phyloP scores from a whole-genome alignment of 2,113 vertebrate species.

The Boulengeromyrus knoepffleri region DNA sequence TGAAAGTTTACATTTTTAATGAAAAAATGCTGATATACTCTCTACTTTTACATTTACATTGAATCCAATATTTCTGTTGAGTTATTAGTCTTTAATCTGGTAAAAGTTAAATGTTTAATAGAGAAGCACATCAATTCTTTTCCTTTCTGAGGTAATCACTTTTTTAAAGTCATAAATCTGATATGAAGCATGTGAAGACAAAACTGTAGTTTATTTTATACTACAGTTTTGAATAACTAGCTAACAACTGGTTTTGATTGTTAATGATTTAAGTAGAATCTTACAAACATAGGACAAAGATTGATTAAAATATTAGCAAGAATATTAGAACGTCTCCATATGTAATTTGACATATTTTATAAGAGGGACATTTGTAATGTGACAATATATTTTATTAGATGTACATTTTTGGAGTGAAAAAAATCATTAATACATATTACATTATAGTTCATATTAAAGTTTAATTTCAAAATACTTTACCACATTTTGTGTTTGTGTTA shows the following conservation, averaged over 20 bases:
- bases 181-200: background rate
- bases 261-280: background rate
- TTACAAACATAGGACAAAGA: background rate
- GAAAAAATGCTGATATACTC: background rate
- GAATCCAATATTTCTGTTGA: background rate
- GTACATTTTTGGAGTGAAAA: background rate
- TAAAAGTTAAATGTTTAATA: background rate
- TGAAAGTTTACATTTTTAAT: constrained; percentile 6
- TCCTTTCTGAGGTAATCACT: background rate
- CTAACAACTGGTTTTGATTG: background rate
- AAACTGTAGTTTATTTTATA: background rate
- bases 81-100: background rate
- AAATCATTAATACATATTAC: background rate
- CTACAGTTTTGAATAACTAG: background rate
- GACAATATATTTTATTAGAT: background rate
- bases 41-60: background rate
- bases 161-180: background rate
- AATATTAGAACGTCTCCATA: background rate
- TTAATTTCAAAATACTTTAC: background rate
- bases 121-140: background rate
- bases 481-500: background rate
- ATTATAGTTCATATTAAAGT: background rate
- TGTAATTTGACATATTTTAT: background rate
- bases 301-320: background rate
- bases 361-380: background rate